Conservation (phyloP, 37 sponge, comb jelly and placozoan species). For the Halisarca cf. caerulea region DNA sequence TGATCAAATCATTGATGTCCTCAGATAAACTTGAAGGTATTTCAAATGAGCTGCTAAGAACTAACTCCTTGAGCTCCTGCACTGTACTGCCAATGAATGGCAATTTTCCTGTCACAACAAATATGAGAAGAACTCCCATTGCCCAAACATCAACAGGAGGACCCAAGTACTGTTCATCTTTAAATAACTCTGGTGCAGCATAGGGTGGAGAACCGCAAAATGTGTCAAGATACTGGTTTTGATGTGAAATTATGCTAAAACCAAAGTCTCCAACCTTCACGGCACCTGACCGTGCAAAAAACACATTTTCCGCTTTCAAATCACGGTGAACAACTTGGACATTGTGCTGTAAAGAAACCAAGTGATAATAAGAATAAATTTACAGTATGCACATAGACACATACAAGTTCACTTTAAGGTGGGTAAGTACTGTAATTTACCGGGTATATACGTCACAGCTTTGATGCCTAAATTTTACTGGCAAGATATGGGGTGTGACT, state of each 20-base stretch:
- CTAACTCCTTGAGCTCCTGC: conserved; percentile 57
- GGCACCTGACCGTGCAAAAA: conserved; percentile 48
- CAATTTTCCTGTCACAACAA: conserved; percentile 67
- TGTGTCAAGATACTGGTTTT: conserved; percentile 45
- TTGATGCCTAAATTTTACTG: too few species aligned
- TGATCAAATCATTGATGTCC: conserved; percentile 24
- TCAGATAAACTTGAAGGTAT: conserved; percentile 47
- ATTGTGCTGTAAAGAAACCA: conserved; percentile 67
- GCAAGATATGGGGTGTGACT: too few species aligned
- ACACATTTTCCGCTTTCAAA: conserved; percentile 86
- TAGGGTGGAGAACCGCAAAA: conserved; percentile 92
- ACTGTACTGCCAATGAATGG: conserved; percentile 72
- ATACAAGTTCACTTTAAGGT: too few species aligned
- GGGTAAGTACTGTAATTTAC: too few species aligned
- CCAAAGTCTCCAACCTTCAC: conserved; percentile 90
- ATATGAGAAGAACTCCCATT: conserved; percentile 74
- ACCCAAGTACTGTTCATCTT: conserved; percentile 68
- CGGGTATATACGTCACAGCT: too few species aligned
- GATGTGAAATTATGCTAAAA: conserved; percentile 60
- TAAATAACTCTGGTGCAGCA: conserved; percentile 88
- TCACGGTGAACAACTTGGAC: conserved; percentile 74
- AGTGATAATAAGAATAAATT: too few species aligned
- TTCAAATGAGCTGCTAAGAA: conserved; percentile 60
- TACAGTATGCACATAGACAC: too few species aligned
- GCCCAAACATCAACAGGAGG: conserved; percentile 87